These are phyloP conservation scores for Paramuricea clavata DNA, from an alignment of 92 coral and sea anemone genomes.

Conservation along the genomic window DNA sequence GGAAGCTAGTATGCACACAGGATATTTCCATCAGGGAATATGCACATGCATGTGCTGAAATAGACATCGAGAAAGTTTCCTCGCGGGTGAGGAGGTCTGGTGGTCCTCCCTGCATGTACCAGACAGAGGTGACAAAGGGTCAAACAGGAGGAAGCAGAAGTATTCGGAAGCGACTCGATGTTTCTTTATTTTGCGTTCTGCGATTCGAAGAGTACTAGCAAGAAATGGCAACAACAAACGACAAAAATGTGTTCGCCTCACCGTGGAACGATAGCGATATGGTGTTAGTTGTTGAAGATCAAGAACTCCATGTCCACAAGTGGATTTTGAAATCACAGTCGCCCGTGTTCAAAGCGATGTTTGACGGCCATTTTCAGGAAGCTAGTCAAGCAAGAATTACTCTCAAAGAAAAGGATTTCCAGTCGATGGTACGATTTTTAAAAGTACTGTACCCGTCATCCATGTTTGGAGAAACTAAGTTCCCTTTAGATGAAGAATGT, in stretches of 20 bases:
- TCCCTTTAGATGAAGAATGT: neutral
- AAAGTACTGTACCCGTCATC: slow-evolving; percentile 8
- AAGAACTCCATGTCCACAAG: slow-evolving; percentile 32
- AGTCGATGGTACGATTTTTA: slow-evolving; percentile 9
- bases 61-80: too few species aligned
- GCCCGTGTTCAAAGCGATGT: slow-evolving; percentile 43
- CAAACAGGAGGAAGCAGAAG: neutral
- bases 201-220: neutral
- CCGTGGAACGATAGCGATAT: slow-evolving; percentile 26
- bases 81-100: too few species aligned
- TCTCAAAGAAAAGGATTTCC: neutral
- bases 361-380: slow-evolving; percentile 28
- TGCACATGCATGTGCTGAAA: too few species aligned
- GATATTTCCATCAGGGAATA: too few species aligned
- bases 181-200: too few species aligned
- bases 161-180: too few species aligned
- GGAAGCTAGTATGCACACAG: too few species aligned
- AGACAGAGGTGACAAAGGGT: neutral
- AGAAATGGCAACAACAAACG: neutral
- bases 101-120: too few species aligned
- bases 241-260: neutral
- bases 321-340: slow-evolving; percentile 19
- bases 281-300: slow-evolving; percentile 23
- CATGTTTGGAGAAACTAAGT: neutral
- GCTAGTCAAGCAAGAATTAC: slow-evolving; percentile 22